Percentiles rank a stretch among this genome's conserved stretches.
These are phyloP conservation scores for Sphaerophoria rueppellii DNA, from an alignment of 2,888 invertebrate genomes.

Conservation along the genomic window DNA sequence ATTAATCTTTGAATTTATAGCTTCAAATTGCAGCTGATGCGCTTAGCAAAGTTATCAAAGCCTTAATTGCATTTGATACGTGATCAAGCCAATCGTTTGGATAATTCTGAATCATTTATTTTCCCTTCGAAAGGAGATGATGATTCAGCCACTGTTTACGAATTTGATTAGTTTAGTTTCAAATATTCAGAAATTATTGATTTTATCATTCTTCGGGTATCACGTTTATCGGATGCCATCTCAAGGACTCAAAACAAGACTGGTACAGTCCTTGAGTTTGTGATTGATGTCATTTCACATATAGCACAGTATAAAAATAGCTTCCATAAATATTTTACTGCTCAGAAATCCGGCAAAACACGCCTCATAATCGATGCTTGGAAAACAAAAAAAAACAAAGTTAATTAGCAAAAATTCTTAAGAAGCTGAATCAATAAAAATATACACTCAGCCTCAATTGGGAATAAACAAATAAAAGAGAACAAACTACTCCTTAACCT, in stretches of 20 bases:
- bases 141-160: too few relatives aligned
- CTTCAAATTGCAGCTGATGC: constrained; percentile 30
- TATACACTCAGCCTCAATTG: constrained; percentile 68
- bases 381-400: constrained; percentile 71
- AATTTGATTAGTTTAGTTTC: neutral
- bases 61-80: constrained; percentile 58
- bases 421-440: constrained; percentile 72
- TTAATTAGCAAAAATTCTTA: constrained; percentile 68
- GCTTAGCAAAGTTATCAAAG: neutral
- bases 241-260: constrained; percentile 54
- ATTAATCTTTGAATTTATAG: constrained; percentile 72
- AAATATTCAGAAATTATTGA: constrained; percentile 48
- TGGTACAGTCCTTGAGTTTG: constrained; percentile 61
- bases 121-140: constrained; percentile 60
- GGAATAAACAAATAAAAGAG: constrained; percentile 42
- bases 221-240: constrained; percentile 61
- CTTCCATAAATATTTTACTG: constrained; percentile 72
- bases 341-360: constrained; percentile 66
- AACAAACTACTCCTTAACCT: constrained; percentile 24
- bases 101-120: constrained; percentile 72
- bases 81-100: constrained; percentile 63
- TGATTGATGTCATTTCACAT: constrained; percentile 71
- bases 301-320: constrained; percentile 67
- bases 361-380: constrained; percentile 62
- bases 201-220: constrained; percentile 45